Base-by-base conservation (phyloP, 2,797 vertebrate species). In the Acomys russatus region DNA sequence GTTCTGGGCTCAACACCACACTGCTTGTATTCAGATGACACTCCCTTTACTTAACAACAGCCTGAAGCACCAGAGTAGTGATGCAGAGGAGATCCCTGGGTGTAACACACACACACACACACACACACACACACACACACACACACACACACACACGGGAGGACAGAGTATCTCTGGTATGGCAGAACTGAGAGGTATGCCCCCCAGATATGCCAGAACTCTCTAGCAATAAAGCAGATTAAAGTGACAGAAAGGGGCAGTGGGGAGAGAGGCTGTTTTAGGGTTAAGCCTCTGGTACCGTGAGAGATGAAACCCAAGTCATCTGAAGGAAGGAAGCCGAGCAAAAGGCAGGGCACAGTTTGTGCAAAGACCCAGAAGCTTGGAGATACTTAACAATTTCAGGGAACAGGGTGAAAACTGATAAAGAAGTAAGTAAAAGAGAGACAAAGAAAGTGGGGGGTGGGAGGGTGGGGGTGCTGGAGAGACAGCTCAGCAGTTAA, bases 341-440 rank as follows among this genome's bases (percentile, higher is more conserved):
- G 49, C 22, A 44, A 10, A 9, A 54, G 74, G 64, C 70, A n/a
- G 3, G 71, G 25, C 54, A 28, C 1, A 18, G 63, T 44, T 61
- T 3, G 20, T 68, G 38, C 93, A 94, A 96, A 96, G 44, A 9
- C 79, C 84, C 80, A 38, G 66, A 78, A 38, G 51, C 49, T 15
- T n/a, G n/a, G 70, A 68, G 6, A 25, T 66, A 30, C 35, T 56
- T 49, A n/a, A n/a, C n/a, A 78, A 15, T 44, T 70, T 82, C 83
- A 70, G 63, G 71, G 63, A 94, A 74, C 56, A 38, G 33, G 63
- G 63, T 91, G 59, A 74, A 85, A 97, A 25, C 70, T 84, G 28
- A 22, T 22, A 54, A 95, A 88, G n/a, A 17, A 18, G 44, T 25
- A n/a, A 28, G 4, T 63, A 38, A 91, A 66, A 76, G 44, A 51